Conservation (phyloP, 2,888 invertebrate species). For the Dendrolimus pini region DNA sequence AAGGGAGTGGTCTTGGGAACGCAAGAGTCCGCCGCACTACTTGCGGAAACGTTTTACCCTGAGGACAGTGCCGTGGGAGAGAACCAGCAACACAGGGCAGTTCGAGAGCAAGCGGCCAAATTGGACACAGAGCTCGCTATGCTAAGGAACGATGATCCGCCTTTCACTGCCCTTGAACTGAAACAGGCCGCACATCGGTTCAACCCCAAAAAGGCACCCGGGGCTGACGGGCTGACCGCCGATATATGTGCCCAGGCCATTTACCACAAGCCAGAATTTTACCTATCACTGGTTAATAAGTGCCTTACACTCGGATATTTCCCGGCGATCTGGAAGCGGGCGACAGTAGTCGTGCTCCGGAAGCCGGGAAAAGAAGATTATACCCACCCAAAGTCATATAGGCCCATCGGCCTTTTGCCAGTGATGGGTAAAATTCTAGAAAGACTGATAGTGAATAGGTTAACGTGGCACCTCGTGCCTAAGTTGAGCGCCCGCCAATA, state of each 20-base stretch:
- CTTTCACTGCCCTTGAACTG: not conserved
- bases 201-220: not conserved
- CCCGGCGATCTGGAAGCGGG: not conserved
- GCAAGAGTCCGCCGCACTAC: not conserved
- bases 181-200: not conserved
- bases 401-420: not conserved
- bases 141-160: not conserved
- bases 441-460: no score
- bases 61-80: not conserved
- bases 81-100: not conserved
- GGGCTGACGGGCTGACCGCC: not conserved
- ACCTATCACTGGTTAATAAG: not conserved
- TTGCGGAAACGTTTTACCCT: not conserved
- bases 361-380: not conserved
- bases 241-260: not conserved
- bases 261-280: not conserved
- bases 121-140: accelerated
- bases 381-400: not conserved
- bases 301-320: not conserved
- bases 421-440: no score
- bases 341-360: not conserved
- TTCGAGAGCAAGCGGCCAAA: not conserved
- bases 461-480: no score
- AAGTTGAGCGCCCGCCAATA: no score
- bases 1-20: not conserved